Percentiles rank a stretch among this genome's conserved stretches.
These are phyloP conservation scores for Platyscapa corneri DNA, from an alignment of 1,140 invertebrate species.

Conservation along the genomic window DNA sequence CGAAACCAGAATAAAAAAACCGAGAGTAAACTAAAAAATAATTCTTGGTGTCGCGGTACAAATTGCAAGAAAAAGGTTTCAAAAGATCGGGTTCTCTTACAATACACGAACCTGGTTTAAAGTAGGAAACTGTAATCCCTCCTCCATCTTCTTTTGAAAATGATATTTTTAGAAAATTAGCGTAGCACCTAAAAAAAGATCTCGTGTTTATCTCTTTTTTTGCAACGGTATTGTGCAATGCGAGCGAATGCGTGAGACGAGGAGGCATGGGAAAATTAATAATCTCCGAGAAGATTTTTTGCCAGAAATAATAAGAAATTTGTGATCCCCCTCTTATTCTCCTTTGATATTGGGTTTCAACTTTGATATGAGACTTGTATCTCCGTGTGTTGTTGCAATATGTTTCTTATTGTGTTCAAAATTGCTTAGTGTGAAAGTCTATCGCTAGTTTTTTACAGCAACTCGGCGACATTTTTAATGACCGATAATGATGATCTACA, in stretches of 20 bases:
- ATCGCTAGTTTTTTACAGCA: not conserved
- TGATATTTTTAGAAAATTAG: conserved; percentile 7
- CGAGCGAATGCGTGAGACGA: too few relatives aligned
- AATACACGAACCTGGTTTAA: not conserved
- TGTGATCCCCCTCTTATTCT: not conserved
- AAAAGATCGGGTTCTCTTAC: not conserved
- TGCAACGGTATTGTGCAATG: too few relatives aligned
- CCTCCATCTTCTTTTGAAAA: not conserved
- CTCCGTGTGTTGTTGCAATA: not conserved
- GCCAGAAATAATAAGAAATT: not conserved
- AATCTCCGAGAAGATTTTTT: not conserved
- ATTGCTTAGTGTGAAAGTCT: not conserved
- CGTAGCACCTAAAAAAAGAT: not conserved
- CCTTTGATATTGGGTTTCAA: not conserved
- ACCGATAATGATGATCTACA: not conserved
- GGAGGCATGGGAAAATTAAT: not conserved
- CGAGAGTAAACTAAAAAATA: too few relatives aligned
- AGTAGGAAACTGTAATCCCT: conserved; percentile 24
- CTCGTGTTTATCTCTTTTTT: too few relatives aligned
- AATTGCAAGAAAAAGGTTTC: conserved; percentile 27
- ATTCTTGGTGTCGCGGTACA: not conserved
- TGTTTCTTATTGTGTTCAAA: not conserved
- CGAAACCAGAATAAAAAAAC: conserved; percentile 10
- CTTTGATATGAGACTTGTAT: not conserved
- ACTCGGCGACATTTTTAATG: too few relatives aligned